These are phyloP conservation scores for Pristis pectinata DNA, from an alignment of 2,797 vertebrate genomes.

Conservation along the genomic window DNA sequence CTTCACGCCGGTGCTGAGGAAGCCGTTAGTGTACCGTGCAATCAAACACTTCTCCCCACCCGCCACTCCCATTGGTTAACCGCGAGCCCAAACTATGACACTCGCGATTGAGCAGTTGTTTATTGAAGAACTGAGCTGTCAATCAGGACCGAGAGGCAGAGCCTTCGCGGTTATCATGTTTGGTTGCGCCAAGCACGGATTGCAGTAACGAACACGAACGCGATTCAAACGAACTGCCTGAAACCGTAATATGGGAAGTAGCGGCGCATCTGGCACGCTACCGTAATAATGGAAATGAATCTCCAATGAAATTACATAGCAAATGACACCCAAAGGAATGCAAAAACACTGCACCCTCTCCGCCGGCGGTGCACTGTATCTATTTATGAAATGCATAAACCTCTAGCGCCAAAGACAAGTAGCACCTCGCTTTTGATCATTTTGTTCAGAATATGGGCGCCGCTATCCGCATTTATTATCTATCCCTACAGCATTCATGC, in stretches of 20 bases:
- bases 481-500: too few relatives aligned
- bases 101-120: neutral
- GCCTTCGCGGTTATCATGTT: neutral
- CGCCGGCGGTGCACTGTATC: too few relatives aligned
- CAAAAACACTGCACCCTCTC: too few relatives aligned
- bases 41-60: neutral
- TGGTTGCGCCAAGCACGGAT: neutral
- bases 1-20: neutral
- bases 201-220: neutral
- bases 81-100: rapidly evolving
- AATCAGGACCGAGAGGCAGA: neutral
- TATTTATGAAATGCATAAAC: too few relatives aligned
- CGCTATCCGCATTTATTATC: too few relatives aligned
- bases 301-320: neutral
- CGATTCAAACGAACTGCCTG: constrained; percentile 27
- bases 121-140: neutral
- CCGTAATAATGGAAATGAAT: neutral
- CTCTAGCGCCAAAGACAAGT: too few relatives aligned
- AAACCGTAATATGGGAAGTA: neutral
- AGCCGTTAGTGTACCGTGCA: neutral
- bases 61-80: neutral
- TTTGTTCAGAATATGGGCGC: too few relatives aligned
- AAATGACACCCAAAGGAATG: neutral
- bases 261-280: neutral
- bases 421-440: too few relatives aligned